phyloP scores from a whole-genome alignment of 37 sponge, comb jelly and placozoan species.

The Cliona cf. orientalis region DNA sequence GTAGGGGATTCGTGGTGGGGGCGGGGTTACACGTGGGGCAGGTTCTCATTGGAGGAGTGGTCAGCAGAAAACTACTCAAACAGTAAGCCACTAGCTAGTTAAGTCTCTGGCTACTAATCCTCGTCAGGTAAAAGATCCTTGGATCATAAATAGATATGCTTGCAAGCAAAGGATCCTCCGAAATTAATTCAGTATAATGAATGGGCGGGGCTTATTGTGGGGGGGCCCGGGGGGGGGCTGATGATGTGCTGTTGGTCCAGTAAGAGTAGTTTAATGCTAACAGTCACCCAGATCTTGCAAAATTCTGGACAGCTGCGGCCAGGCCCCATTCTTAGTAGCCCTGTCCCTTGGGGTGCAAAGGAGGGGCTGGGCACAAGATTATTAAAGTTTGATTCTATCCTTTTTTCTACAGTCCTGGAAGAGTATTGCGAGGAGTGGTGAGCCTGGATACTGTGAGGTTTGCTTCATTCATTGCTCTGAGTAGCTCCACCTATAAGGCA shows the following conservation, averaged over 20 bases:
- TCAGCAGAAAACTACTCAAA: neutral
- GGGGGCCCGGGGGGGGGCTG: no score
- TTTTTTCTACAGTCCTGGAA: neutral
- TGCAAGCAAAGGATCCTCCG: no score
- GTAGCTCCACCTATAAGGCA: slow-evolving; percentile 3
- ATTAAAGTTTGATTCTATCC: neutral
- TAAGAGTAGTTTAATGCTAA: no score
- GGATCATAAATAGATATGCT: neutral
- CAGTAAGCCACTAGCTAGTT: no score
- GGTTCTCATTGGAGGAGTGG: neutral
- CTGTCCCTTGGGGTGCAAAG: no score
- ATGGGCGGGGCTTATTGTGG: no score
- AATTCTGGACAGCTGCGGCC: no score
- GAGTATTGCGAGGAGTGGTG: neutral
- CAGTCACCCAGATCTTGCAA: no score
- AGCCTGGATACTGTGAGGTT: slow-evolving; percentile 7
- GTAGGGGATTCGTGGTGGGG: slow-evolving; percentile 5
- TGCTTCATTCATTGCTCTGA: slow-evolving; percentile 9
- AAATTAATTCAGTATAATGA: no score
- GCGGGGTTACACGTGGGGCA: slow-evolving; percentile 18
- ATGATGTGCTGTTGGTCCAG: no score
- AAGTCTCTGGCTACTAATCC: neutral
- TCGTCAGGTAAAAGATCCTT: no score
- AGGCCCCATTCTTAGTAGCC: no score
- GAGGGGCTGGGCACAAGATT: neutral